A percentile compares a stretch with the other conserved stretches of the same genome.
These are phyloP conservation scores for Caerostris extrusa DNA, from an alignment of 1,140 invertebrate genomes.

Conservation along the genomic window DNA sequence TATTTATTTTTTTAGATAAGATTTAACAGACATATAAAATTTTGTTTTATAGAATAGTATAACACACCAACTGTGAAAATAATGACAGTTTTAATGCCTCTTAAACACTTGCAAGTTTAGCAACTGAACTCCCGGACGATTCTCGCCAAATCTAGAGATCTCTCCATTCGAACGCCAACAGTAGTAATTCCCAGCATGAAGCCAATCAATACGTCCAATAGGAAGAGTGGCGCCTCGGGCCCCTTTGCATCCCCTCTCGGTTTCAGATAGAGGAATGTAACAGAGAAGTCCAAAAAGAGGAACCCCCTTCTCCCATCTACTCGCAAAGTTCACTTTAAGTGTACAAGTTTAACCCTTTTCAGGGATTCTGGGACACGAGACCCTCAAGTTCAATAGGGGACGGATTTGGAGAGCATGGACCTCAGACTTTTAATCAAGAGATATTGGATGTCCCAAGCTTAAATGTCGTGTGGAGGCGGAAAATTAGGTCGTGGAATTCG, in stretches of 20 bases:
- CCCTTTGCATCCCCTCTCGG: conserved; percentile 10
- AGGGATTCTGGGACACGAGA: conserved; percentile 8
- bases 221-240: conserved; percentile 70
- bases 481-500: neutral
- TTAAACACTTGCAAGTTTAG: neutral
- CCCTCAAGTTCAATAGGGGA: neutral
- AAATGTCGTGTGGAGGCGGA: neutral
- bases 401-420: neutral
- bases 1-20: too few species aligned
- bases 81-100: neutral
- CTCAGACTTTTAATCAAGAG: neutral
- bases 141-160: conserved; percentile 53
- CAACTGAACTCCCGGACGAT: neutral
- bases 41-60: too few species aligned
- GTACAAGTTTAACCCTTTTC: conserved; percentile 36
- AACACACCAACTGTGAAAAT: neutral
- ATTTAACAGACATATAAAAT: too few species aligned
- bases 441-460: neutral
- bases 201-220: conserved; percentile 75
- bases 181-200: conserved; percentile 67
- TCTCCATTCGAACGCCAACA: conserved; percentile 37
- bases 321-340: conserved; percentile 23
- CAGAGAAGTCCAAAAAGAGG: conserved; percentile 16
- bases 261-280: conserved; percentile 50
- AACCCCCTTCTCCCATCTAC: neutral